Base-by-base conservation (phyloP, 2,888 invertebrate species). In the Synergus itoensis region DNA sequence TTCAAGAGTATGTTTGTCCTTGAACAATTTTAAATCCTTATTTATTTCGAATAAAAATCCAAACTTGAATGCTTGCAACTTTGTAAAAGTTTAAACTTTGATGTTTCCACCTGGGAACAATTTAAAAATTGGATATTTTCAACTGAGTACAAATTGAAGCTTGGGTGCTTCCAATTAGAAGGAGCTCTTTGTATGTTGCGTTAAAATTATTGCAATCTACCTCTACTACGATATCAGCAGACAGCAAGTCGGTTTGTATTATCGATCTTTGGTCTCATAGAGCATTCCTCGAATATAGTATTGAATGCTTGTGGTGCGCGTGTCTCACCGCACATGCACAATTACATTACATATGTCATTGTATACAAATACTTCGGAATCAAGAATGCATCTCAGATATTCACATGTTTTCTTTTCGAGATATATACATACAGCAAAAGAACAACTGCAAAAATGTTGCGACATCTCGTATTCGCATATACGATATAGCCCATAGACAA, bases 221-320 rank as follows among this genome's bases (percentile, higher is more conserved):
- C 21, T 28, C 28, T 18, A 43, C 41, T 28, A 18, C 67, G 45
- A 69, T 45, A 69, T 69, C 43, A 48, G 28, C 69, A 69, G 77
- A 73, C 77, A 65, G 76, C 84, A 84, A 81, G 81, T 81, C 78
- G 82, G 76, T 62, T 80, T 84, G 80, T 85, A 87, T 83, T 88
- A 88, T 88, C 87, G 88, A 88, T 88, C 86, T 84, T 76, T 63
- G 82, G 79, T 85, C 80, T 87, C 87, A 84, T 84, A 36, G 84
- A 81, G 82, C 79, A 83, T 83, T 77, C 83, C 82, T 83, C 80
- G 77, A 81, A 83, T 86, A 84, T 84, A 81, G 85, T 87, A 86
- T 87, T 84, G 86, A 86, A 83, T 81, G 82, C 83, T 81, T 83
- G 84, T 83, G 80, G 81, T 81, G 80, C 83, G 82, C 75, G 69